Base-by-base conservation (phyloP, 2,113 vertebrate genomes). In the Triplophysa siluroides region DNA sequence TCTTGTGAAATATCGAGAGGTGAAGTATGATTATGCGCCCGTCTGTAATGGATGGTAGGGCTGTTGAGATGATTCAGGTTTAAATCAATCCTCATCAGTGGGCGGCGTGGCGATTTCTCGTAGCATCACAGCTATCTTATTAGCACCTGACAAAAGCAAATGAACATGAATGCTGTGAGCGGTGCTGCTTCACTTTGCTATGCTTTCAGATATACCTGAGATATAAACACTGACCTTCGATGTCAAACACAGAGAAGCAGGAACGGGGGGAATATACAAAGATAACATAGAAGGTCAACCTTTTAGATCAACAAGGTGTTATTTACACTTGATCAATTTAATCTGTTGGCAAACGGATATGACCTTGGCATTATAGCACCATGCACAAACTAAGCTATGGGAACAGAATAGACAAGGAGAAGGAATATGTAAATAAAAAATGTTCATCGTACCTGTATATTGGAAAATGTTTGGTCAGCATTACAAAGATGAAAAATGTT, bases 91-190 rank as follows among this genome's bases (percentile, higher is more conserved):
- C 68, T 78, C 75, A 81, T 81, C 82, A 73, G 68, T 29, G 63
- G 45, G 67, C 13, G 71, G 68, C 47, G 29, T 66, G 12, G 18
- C 26, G 54, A 45, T 81, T 81, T 54, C 74, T 73, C 21, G 43
- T 84, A 78, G 43, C 47, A 68, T 78, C 60, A 83, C 58, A 16
- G n/a, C 78, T 58, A 76, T 72, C 79, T 74, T 66, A 84, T 84
- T 84, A 84, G 63, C 12, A 26, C 54, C 79, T 84, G 83, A 81
- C 83, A 81, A 81, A 68, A 50, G 74, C 67, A 81, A 81, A 84
- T 78, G 63, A 84, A 81, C 81, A 81, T 78, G 72, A 81, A 84
- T 84, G 62, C 21, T 81, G 69, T 68, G 78, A 64, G 69, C 21
- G 14, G 14, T 45, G 63, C 21, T 6, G 69, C 56, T 69, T 78